These are phyloP conservation scores for Oxyruncus cristatus DNA, from an alignment of 2,113 vertebrate species.

Conservation along the genomic window DNA sequence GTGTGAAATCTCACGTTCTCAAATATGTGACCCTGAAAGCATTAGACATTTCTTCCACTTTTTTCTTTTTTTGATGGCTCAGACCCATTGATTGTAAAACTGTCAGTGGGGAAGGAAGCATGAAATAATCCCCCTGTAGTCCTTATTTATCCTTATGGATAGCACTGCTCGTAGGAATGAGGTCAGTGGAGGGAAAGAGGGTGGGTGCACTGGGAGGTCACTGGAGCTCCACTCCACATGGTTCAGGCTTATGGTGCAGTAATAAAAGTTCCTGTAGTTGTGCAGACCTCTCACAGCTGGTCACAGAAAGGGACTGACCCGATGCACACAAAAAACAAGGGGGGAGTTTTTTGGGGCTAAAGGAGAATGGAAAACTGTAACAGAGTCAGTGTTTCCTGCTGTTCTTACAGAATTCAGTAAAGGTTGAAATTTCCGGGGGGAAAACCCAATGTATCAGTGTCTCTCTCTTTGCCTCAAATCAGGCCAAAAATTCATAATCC, in stretches of 20 bases:
- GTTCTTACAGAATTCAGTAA: not conserved
- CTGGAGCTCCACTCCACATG: not conserved
- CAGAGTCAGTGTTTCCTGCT: not conserved
- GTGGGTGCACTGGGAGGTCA: not conserved
- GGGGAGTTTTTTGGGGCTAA: not conserved
- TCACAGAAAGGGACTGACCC: not conserved
- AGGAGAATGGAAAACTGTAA: not conserved
- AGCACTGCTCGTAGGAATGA: not conserved
- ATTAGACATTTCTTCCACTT: not conserved
- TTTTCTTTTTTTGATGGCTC: not conserved
- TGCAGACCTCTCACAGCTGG: not conserved
- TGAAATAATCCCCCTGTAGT: not conserved
- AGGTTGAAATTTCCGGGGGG: not conserved
- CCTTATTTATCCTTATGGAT: not conserved
- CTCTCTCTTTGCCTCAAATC: not conserved
- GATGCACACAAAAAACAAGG: not conserved
- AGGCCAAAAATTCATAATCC: not conserved
- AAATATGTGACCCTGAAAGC: not conserved
- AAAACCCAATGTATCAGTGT: not conserved
- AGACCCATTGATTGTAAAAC: not conserved
- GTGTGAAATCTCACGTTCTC: not conserved
- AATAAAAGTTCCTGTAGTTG: not conserved
- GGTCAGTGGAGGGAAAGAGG: not conserved
- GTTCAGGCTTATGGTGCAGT: not conserved
- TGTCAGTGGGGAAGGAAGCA: not conserved